phyloP scores from a whole-genome alignment of 2,113 vertebrate genomes.

The Oreochromis aureus region DNA sequence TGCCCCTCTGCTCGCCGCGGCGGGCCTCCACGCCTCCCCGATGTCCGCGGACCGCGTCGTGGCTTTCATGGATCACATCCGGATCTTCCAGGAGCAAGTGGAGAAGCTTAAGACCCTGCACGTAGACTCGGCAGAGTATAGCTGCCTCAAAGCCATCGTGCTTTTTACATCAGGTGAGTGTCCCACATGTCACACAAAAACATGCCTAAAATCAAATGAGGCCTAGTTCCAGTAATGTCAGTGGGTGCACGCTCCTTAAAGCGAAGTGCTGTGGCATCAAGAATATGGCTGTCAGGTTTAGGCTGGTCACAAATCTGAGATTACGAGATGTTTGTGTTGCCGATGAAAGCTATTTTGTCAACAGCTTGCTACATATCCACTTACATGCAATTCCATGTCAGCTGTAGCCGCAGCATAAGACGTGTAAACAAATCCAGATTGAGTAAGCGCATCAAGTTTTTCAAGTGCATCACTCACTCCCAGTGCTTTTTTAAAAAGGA shows the following conservation, averaged over 20 bases:
- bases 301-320: constrained; percentile 44
- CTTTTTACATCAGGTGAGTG: constrained; percentile 98
- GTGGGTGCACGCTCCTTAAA: neutral
- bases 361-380: constrained; percentile 54
- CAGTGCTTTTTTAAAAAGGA: neutral
- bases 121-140: constrained; percentile 97
- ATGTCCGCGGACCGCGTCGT: constrained; percentile 98
- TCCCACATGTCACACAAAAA: constrained; percentile 38
- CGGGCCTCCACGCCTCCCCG: constrained; percentile 95
- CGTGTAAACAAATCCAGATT: constrained; percentile 56
- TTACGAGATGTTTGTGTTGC: constrained; percentile 48
- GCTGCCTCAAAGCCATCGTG: constrained; percentile 98
- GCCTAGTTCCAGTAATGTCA: constrained; percentile 19
- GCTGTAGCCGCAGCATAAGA: constrained; percentile 37
- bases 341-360: constrained; percentile 49
- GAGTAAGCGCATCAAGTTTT: constrained; percentile 40
- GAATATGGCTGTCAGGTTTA: constrained; percentile 34
- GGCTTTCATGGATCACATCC: constrained; percentile 99
- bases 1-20: constrained; percentile 93
- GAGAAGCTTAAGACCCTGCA: constrained; percentile 98
- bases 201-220: constrained; percentile 15
- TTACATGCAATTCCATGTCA: constrained; percentile 60
- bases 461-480: neutral
- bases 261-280: neutral
- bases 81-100: constrained; percentile 99